Percentiles rank a stretch among this genome's conserved stretches.
Evolutionary conservation across 2,113 vertebrate genomes (phyloP).

Genomic region (Illadopsis cleaveri): DNA sequence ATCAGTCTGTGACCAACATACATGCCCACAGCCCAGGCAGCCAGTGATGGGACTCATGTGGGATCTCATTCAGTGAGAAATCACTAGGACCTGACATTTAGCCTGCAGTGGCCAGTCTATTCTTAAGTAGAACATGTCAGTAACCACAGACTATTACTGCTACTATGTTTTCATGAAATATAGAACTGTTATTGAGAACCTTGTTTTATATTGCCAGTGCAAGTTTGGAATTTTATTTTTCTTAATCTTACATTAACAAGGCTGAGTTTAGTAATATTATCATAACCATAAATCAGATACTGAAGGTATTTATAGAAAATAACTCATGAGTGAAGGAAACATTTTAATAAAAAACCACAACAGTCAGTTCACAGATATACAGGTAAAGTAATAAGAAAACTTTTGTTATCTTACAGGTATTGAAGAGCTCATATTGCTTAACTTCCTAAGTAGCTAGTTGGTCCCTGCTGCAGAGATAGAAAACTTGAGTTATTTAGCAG

Average conservation of each 20-base stretch:
- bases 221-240: constrained; percentile 55
- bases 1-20: neutral
- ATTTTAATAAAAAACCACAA: neutral
- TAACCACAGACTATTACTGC: neutral
- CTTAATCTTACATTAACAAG: constrained; percentile 26
- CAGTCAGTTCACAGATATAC: neutral
- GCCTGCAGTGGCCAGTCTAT: neutral
- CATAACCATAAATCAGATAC: neutral
- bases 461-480: neutral
- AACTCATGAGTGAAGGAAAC: neutral
- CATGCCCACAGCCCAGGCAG: neutral
- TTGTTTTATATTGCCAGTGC: constrained; percentile 35
- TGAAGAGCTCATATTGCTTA: neutral
- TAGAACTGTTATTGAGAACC: neutral
- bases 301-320: neutral
- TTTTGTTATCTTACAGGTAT: neutral
- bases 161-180: neutral
- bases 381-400: neutral
- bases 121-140: neutral
- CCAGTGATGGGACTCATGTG: neutral
- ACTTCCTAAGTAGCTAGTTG: neutral
- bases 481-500: neutral
- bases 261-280: neutral
- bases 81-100: neutral
- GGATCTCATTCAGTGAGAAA: neutral